phyloP scores from a whole-genome alignment of 92 coral and sea anemone genomes.

The Epizoanthus ramosus region DNA sequence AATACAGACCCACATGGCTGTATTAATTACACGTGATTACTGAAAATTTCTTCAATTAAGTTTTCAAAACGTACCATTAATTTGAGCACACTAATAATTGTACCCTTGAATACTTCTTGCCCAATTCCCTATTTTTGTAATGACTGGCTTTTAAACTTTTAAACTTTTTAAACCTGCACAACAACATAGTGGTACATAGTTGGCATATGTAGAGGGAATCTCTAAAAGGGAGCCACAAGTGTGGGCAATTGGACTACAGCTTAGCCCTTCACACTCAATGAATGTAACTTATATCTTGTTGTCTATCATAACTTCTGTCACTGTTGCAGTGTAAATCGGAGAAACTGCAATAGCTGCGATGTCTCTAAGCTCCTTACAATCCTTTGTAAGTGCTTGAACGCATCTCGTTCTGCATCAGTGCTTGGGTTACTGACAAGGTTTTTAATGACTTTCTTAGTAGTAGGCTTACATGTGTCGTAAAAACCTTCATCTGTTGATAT shows the following conservation, averaged over 20 bases:
- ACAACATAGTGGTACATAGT: slow-evolving; percentile 8
- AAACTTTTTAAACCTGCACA: too few relatives aligned
- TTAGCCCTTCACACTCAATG: slow-evolving; percentile 32
- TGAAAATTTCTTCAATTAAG: too few relatives aligned
- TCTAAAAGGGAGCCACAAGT: slow-evolving; percentile 43
- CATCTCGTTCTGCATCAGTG: slow-evolving; percentile 41
- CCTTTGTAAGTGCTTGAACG: slow-evolving; percentile 22
- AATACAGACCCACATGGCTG: too few relatives aligned
- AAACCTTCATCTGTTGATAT: slow-evolving; percentile 19
- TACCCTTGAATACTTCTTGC: too few relatives aligned
- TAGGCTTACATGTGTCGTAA: slow-evolving; percentile 27
- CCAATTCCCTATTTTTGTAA: too few relatives aligned
- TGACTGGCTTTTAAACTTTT: too few relatives aligned
- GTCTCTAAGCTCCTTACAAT: slow-evolving; percentile 16
- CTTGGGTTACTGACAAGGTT: slow-evolving; percentile 22
- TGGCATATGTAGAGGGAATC: slow-evolving; percentile 33
- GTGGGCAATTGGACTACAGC: slow-evolving; percentile 45
- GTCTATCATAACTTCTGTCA: slow-evolving; percentile 7
- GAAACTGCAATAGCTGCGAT: slow-evolving; percentile 28
- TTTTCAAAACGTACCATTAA: too few relatives aligned
- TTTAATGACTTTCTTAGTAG: slow-evolving; percentile 27
- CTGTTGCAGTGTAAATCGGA: slow-evolving; percentile 35
- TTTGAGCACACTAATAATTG: too few relatives aligned
- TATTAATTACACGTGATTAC: too few relatives aligned
- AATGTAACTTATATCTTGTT: slow-evolving; percentile 26